Conservation (phyloP, 2,888 invertebrate genomes). For the Endomychus coccineus region DNA sequence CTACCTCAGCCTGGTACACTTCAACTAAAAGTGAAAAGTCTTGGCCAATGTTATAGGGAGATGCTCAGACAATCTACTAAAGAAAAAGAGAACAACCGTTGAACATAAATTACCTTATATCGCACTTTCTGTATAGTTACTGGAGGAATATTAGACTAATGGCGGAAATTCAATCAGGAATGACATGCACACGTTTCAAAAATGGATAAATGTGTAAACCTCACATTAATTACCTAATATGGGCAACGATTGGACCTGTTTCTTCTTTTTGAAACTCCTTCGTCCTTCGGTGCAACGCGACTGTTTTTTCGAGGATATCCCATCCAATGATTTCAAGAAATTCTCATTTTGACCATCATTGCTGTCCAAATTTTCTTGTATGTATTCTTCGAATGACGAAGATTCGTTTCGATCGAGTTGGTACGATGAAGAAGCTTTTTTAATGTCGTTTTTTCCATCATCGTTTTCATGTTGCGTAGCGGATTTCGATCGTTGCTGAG, state of each 20-base stretch:
- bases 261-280: slow-evolving; percentile 22
- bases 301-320: slow-evolving; percentile 47
- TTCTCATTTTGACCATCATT: slow-evolving; percentile 32
- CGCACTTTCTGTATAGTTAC: no score
- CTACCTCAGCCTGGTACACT: no score
- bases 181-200: no score
- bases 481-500: slow-evolving; percentile 7
- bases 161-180: no score
- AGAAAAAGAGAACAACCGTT: no score
- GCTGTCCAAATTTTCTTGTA: slow-evolving; percentile 8
- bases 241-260: no score
- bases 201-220: slow-evolving; percentile 2
- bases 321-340: slow-evolving; percentile 54
- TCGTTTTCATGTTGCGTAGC: neutral
- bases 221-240: slow-evolving; percentile 11
- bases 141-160: no score
- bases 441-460: neutral
- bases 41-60: no score
- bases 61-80: no score
- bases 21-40: no score
- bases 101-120: no score
- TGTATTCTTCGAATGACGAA: slow-evolving; percentile 9
- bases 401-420: no score
- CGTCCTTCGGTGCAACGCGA: slow-evolving; percentile 21
- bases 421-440: slow-evolving; percentile 8